Evolutionary conservation across 2,797 vertebrate genomes (phyloP).

Genomic region (Amphiprion clarkii): DNA sequence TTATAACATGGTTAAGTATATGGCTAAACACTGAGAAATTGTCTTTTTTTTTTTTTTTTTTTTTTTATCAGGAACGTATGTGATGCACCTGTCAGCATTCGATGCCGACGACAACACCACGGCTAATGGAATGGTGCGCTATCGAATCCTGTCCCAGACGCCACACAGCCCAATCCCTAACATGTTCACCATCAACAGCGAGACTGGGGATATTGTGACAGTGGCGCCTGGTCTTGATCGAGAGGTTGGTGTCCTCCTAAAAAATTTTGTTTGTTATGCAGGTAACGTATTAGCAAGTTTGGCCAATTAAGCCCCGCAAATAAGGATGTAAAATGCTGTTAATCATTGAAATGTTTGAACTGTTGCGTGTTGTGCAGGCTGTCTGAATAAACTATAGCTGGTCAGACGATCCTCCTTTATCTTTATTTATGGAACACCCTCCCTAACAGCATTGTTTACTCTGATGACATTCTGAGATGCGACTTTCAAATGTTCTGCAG

Average conservation of each 20-base stretch:
- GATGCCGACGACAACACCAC: slow-evolving; percentile 94
- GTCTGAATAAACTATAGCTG: slow-evolving; percentile 6
- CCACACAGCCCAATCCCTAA: slow-evolving; percentile 96
- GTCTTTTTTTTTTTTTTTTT: slow-evolving; percentile 20
- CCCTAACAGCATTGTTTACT: slow-evolving; percentile 47
- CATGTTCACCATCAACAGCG: slow-evolving; percentile 98
- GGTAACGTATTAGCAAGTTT: neutral
- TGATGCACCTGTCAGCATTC: slow-evolving; percentile 95
- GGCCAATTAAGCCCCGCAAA: neutral
- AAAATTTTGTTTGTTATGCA: too few relatives aligned
- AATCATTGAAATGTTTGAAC: neutral
- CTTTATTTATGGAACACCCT: slow-evolving; percentile 18
- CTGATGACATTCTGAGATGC: slow-evolving; percentile 42
- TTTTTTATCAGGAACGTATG: slow-evolving; percentile 89
- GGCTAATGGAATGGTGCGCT: slow-evolving; percentile 95
- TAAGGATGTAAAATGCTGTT: neutral
- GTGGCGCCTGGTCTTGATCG: slow-evolving; percentile 95
- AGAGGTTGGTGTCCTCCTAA: slow-evolving; percentile 84
- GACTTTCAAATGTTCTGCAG: slow-evolving; percentile 48
- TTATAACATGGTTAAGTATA: neutral
- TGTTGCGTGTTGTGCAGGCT: neutral
- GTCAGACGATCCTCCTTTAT: slow-evolving; percentile 17
- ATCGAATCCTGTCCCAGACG: slow-evolving; percentile 93
- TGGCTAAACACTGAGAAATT: neutral
- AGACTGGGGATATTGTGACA: slow-evolving; percentile 94